Base-by-base conservation (phyloP, 2,797 vertebrate genomes). In the Propithecus perrieri region DNA sequence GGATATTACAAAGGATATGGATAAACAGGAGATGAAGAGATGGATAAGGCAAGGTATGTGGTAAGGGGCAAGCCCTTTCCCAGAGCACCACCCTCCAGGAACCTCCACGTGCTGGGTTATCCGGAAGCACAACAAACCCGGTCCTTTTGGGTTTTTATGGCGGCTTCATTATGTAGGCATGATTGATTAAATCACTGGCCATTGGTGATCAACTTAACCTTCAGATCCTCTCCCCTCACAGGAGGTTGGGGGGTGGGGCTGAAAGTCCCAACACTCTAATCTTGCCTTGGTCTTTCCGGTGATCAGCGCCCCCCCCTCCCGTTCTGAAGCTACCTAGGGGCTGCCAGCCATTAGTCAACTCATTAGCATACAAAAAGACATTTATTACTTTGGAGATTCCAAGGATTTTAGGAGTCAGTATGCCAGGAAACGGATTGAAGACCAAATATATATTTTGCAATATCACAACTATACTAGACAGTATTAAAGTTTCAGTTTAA, bases 401-500 rank as follows among this genome's bases (percentile, higher is more conserved):
- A 80, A 57, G 76, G 35, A 80, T 80, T 80, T 80, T 41, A 80
- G 78, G 48, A 57, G 53, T 41, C 41, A n/a, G 35, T 57, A 28
- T 57, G 53, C 53, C 35, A 38, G 50, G 24, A 57, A 57, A 41
- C 24, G 1, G 78, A 35, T 57, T 35, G 28, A 41, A 57, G 78
- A 57, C 24, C 78, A 80, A 80, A 80, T 57, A 57, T 41, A 57
- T 41, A 57, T 57, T 80, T 80, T n/a, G 35, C 53, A 5, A 80
- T 57, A 57, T 80, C 53, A 18, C 53, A 57, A 41, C 14, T 57
- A 89, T 96, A 97, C 97, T 71, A 30, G 80, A 85, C 43, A 48
- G 69, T 46, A 81, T 91, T 92, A 65, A 96, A 92, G 83, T 89
- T 96, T 71, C 0, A 71, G 92, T 95, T 75, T 74, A 83, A 92